These are phyloP conservation scores for Dorcus parallelipipedus DNA, from an alignment of 2,888 invertebrate species.

Conservation along the genomic window DNA sequence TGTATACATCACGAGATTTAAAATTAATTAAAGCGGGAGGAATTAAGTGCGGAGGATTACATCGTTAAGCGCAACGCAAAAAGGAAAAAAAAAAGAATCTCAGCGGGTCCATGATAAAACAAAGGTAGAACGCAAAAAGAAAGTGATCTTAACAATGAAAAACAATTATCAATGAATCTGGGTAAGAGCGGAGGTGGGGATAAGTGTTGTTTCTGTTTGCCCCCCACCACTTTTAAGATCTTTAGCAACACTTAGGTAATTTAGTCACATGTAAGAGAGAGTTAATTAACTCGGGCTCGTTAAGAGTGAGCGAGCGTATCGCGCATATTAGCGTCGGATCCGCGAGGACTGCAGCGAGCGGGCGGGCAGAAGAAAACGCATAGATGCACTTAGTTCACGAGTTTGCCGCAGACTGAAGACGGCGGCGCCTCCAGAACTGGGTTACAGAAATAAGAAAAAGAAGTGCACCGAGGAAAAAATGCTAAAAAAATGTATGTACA, in stretches of 20 bases:
- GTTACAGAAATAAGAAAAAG: constrained; percentile 50
- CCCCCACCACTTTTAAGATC: constrained; percentile 5
- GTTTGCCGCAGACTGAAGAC: constrained; percentile 46
- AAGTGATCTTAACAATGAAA: constrained; percentile 1
- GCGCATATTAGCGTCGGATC: constrained; percentile 11
- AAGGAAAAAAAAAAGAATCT: neutral
- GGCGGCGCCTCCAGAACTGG: constrained; percentile 47
- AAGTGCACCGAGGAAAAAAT: constrained; percentile 39
- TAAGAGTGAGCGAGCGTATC: constrained; percentile 20
- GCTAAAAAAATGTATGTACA: constrained; percentile 50
- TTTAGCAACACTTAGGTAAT: constrained; percentile 22
- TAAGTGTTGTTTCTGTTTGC: constrained; percentile 2
- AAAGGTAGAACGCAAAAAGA: neutral
- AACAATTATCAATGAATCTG: constrained; percentile 1
- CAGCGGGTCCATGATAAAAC: neutral
- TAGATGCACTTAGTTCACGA: constrained; percentile 45
- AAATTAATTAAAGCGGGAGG: neutral
- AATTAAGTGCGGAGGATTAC: neutral
- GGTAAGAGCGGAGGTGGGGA: neutral
- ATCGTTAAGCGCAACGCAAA: neutral
- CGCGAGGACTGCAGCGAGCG: neutral
- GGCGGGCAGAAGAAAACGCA: neutral
- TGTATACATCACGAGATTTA: neutral
- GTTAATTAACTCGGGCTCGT: constrained; percentile 34
- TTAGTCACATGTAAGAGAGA: constrained; percentile 30